These are phyloP conservation scores for Lateolabrax maculatus DNA, from an alignment of 2,797 vertebrate species.

Conservation along the genomic window DNA sequence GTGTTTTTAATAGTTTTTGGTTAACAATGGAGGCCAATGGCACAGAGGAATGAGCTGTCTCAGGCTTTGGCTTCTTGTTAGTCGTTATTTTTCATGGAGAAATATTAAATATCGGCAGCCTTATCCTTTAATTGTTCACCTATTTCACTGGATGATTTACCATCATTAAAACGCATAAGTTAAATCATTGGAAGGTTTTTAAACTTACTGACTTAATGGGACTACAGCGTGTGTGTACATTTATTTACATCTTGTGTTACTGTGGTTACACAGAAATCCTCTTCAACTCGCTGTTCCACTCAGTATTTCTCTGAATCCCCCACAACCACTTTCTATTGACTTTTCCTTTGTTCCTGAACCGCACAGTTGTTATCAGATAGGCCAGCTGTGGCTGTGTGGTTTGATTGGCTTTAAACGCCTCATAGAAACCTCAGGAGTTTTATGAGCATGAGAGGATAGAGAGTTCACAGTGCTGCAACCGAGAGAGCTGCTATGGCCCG, in stretches of 20 bases:
- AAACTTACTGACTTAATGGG: background rate
- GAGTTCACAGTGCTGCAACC: constrained; percentile 44
- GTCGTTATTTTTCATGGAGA: background rate
- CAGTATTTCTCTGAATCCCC: constrained; percentile 18
- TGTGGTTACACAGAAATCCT: constrained; percentile 45
- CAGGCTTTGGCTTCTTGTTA: background rate
- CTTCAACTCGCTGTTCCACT: constrained; percentile 18
- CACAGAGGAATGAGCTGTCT: background rate
- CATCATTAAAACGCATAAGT: background rate
- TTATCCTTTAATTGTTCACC: background rate
- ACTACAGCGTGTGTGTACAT: background rate
- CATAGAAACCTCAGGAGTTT: constrained; percentile 73
- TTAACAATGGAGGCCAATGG: background rate
- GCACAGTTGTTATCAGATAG: constrained; percentile 79
- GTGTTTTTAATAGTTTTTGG: background rate
- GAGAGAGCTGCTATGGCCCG: constrained; percentile 27
- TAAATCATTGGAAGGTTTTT: background rate
- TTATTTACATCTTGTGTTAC: constrained; percentile 10
- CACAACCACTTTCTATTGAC: constrained; percentile 73
- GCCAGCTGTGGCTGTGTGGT: constrained; percentile 65
- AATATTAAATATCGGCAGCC: background rate
- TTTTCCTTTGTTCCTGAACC: constrained; percentile 65
- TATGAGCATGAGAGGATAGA: constrained; percentile 52
- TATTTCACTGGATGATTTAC: background rate
- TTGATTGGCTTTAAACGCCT: constrained; percentile 72